Base-by-base conservation (phyloP, 2,113 vertebrate species). In the Podilymbus podiceps region DNA sequence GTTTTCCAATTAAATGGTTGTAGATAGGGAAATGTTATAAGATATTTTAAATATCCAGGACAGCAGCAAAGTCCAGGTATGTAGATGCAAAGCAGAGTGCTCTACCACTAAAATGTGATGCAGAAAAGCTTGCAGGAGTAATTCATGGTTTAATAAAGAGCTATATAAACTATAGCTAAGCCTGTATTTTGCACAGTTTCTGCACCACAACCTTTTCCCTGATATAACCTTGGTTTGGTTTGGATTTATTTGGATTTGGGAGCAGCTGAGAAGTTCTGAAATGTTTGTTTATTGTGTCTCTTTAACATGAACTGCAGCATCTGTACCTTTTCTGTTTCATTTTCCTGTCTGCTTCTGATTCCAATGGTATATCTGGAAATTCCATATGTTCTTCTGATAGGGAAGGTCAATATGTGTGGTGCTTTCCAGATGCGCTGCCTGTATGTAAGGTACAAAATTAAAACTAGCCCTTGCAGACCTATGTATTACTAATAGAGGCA, bases 351-450 rank as follows among this genome's bases (percentile, higher is more conserved):
- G 21, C 16, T 74, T 92, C 46, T 86, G 27, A 25, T 23, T 76
- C 50, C 50, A 25, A 35, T 49, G 52, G 12, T 79, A 1, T 68
- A 55, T 79, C 56, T 31, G 31, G 20, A 27, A 78, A 62, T 77
- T 42, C 6, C 1, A 0, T 53, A 10, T 3, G 0, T 66, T 83
- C 66, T 88, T 85, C 40, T 80, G 30, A 42, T 56, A 21, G 27
- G 44, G 19, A 68, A 74, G 17, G 47, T 69, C 42, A 33, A 19
- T 78, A 71, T 9, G 3, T 2, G 0, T n/a, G 19, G 58, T 66
- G 42, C 47, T 87, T 77, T 84, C 64, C 25, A 25, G 42, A 58
- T 62, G 50, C 1, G 1, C 19, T 77, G 68, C 38, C 72, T 69
- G 8, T 66, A 35, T 84, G 49, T 58, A 69, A 35, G 24, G 9